Percentiles rank a stretch among this genome's conserved stretches.
These are phyloP conservation scores for human (Homo sapiens) DNA, from an alignment of 2,113 vertebrate genomes.

Conservation along the genomic window DNA sequence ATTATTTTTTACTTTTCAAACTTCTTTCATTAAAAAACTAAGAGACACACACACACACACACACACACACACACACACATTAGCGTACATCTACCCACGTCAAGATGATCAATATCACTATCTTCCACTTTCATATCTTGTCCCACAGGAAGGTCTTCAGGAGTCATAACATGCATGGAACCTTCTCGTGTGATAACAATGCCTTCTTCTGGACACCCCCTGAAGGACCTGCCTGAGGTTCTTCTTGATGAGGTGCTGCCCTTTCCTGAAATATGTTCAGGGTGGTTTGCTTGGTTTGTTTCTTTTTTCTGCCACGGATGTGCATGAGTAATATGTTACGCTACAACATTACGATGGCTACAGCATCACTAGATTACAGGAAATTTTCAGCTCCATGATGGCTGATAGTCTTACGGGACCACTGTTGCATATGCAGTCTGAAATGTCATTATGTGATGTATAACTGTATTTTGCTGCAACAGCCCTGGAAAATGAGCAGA, in stretches of 20 bases:
- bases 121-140: not conserved
- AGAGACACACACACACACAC: not conserved
- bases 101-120: not conserved
- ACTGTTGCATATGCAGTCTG: not conserved
- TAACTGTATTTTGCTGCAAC: no score
- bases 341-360: not conserved
- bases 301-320: not conserved
- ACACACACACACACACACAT: not conserved
- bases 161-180: not conserved
- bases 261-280: not conserved
- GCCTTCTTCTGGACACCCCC: not conserved
- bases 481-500: not conserved
- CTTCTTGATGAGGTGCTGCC: not conserved
- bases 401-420: not conserved
- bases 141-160: not conserved
- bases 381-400: not conserved
- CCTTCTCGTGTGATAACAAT: not conserved
- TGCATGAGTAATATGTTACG: not conserved
- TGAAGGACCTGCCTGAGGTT: not conserved
- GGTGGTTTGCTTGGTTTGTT: not conserved
- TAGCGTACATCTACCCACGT: not conserved
- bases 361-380: not conserved
- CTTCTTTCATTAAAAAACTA: not conserved
- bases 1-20: not conserved
- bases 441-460: not conserved